A percentile compares a stretch with the other conserved stretches of the same genome.
These are phyloP conservation scores for Pedionomus torquatus DNA, from an alignment of 2,113 vertebrate genomes.

Conservation along the genomic window DNA sequence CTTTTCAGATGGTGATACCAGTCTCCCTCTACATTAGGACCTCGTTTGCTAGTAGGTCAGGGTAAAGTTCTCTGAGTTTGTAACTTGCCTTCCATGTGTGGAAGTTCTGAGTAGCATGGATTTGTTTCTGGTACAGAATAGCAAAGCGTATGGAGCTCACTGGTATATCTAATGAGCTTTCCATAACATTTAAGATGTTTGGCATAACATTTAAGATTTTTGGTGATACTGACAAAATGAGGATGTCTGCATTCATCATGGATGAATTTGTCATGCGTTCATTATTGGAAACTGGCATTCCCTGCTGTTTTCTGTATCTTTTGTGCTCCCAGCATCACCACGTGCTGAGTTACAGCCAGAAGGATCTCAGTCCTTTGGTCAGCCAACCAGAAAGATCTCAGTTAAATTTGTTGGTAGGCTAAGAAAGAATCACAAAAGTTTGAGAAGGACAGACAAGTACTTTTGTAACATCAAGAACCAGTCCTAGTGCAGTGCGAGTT, in stretches of 20 bases:
- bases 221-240: background rate
- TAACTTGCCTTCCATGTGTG: background rate
- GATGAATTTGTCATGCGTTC: background rate
- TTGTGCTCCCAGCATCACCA: background rate
- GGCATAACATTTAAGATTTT: background rate
- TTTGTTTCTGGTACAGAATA: background rate
- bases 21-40: background rate
- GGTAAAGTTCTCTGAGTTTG: background rate
- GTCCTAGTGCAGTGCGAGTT: rapidly evolving
- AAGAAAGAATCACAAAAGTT: background rate
- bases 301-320: background rate
- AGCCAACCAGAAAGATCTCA: background rate
- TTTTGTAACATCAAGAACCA: background rate
- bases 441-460: background rate
- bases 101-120: background rate
- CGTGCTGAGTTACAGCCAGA: background rate
- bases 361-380: background rate
- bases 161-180: background rate
- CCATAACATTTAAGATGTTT: background rate
- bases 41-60: background rate
- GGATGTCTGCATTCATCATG: background rate
- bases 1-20: background rate
- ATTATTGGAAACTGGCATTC: background rate
- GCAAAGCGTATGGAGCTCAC: too few relatives aligned
- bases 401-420: background rate